Evolutionary conservation across 2,113 vertebrate species (phyloP).

Genomic region (Paedocypris sp.): DNA sequence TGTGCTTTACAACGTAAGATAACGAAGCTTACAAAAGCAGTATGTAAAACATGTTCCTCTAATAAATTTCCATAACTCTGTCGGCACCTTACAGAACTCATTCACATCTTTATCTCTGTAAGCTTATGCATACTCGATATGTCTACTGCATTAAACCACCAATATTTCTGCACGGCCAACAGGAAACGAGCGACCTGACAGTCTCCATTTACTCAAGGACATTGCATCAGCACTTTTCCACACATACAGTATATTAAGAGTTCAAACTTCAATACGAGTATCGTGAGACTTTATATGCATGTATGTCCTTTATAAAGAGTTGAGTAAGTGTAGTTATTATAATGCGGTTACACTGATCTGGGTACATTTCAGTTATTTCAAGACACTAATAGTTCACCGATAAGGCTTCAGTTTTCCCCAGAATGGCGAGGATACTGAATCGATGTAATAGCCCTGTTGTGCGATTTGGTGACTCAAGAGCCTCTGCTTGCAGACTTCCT

Average conservation of each 20-base stretch:
- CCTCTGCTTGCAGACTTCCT: constrained; percentile 34
- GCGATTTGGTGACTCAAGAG: constrained; percentile 33
- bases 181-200: neutral
- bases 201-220: constrained; percentile 3
- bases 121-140: neutral
- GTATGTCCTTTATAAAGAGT: no score
- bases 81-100: no score
- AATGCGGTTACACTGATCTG: no score
- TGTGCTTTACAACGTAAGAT: no score
- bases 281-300: neutral
- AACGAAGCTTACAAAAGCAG: no score
- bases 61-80: no score
- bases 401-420: neutral
- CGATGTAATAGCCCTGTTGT: constrained; percentile 26
- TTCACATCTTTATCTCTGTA: no score
- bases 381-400: constrained; percentile 12
- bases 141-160: neutral
- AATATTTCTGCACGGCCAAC: neutral
- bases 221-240: no score
- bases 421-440: constrained; percentile 15
- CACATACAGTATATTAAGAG: neutral
- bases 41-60: no score
- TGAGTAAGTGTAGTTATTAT: no score
- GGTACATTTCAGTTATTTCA: neutral
- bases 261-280: neutral